Evolutionary conservation across 35 echinoderm and acorn worm species (phyloP), one percentile per base, ranked within the genome.

Genomic region (Lytechinus variegatus): DNA sequence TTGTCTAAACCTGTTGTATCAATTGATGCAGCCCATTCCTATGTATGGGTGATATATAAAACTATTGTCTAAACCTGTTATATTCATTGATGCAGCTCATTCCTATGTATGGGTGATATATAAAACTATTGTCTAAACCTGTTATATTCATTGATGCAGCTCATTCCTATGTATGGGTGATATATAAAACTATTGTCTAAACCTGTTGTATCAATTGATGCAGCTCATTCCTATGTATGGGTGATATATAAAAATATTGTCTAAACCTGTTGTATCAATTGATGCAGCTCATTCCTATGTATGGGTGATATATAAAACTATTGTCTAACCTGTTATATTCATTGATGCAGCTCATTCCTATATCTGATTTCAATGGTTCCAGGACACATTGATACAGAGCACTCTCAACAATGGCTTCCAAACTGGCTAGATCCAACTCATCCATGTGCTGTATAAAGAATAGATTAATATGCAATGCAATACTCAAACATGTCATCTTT

Each of bases 331-430:
- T 87, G 57, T 97, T 98, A 29, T 96, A 94, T 86, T 98, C 96
- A 12, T 95, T 94, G 55, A 98, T 95, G 51, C 95, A 98, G 91
- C 97, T 97, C 96, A 96, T 95, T 53, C 97, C 95, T 28, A 98
- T 98, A 19, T 97, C 94, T 79, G 94, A 87, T 96, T 96, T 97
- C 8, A 98, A 95, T 4, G 95, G 96, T 87, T 94, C 92, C 10
- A 98, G 87, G 52, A 98, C 89, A 90, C 95, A 95, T 61, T 92
- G 95, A 93, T 98, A 96, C 88, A 98, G 95, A 92, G 97, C 96
- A 54, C 97, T 93, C 97, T 98, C 97, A 91, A 98, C 96, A 52
- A 98, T 98, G 19, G 97, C 97, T 92, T 98, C 97, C 86, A 98
- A 93, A 91, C 95, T 95, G 61, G 57, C 61, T 91, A 94, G 92